These are phyloP conservation scores for Apostichopus californicus DNA, from an alignment of 35 echinoderm and acorn worm genomes.

Conservation along the genomic window DNA sequence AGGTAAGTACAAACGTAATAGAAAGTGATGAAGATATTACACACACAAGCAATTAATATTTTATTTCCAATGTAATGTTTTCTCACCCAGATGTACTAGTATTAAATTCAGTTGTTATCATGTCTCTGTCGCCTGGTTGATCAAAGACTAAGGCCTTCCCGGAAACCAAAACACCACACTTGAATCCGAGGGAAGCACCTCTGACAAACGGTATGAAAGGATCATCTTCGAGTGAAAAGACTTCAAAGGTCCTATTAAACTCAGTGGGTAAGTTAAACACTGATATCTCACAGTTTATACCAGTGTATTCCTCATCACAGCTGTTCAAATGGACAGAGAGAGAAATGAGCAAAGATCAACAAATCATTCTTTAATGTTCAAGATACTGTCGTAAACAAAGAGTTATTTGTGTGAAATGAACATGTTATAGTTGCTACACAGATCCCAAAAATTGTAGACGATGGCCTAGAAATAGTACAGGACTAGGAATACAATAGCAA, in stretches of 20 bases:
- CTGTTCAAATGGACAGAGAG: constrained; percentile 5
- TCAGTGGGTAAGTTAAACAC: neutral
- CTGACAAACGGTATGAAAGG: constrained; percentile 49
- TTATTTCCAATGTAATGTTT: no score
- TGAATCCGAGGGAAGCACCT: constrained; percentile 65
- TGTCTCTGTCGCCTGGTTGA: constrained; percentile 58
- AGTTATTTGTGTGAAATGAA: no score
- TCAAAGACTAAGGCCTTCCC: constrained; percentile 95
- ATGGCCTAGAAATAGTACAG: no score
- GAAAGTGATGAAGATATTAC: no score
- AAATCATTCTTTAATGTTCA: no score
- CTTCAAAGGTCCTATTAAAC: constrained; percentile 77
- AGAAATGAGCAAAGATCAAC: neutral
- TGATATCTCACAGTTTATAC: constrained; percentile 55
- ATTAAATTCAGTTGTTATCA: constrained; percentile 76
- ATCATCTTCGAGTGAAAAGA: constrained; percentile 35
- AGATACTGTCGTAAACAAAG: no score
- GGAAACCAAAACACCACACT: constrained; percentile 77
- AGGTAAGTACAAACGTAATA: no score
- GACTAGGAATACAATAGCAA: no score
- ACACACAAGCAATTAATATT: neutral
- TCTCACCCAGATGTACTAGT: constrained; percentile 73
- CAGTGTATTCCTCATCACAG: constrained; percentile 69
- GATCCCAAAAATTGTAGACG: no score
- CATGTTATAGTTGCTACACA: neutral